Evolutionary conservation across 2,113 vertebrate species (phyloP).

Genomic region (Gila orcuttii): DNA sequence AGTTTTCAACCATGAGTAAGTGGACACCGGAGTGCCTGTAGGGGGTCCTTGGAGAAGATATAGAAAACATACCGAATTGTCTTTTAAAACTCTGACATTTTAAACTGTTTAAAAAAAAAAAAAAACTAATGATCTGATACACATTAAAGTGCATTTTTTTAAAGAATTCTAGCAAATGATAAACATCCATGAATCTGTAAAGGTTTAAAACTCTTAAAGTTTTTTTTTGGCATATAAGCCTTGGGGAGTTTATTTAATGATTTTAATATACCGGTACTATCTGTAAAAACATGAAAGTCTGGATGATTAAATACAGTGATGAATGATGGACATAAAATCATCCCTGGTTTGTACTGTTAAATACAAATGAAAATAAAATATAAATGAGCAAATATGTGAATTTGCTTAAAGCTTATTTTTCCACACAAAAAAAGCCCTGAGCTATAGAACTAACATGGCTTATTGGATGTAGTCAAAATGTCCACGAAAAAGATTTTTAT

Average conservation of each 20-base stretch:
- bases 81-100: neutral
- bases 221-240: neutral
- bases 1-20: neutral
- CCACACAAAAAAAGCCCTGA: neutral
- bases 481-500: neutral
- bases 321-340: neutral
- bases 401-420: neutral
- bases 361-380: neutral
- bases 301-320: constrained; percentile 20
- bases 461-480: neutral
- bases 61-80: neutral
- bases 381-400: neutral
- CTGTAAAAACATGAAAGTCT: neutral
- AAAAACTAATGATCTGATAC: neutral
- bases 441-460: neutral
- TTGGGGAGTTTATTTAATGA: neutral
- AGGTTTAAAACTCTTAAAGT: neutral
- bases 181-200: neutral
- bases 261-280: neutral
- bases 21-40: neutral
- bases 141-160: neutral
- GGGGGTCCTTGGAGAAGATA: neutral
- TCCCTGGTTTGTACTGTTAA: neutral
- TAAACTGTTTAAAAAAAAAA: neutral
- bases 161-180: neutral